These are phyloP conservation scores for Ranitomeya variabilis DNA, from an alignment of 2,113 vertebrate genomes.

Conservation along the genomic window DNA sequence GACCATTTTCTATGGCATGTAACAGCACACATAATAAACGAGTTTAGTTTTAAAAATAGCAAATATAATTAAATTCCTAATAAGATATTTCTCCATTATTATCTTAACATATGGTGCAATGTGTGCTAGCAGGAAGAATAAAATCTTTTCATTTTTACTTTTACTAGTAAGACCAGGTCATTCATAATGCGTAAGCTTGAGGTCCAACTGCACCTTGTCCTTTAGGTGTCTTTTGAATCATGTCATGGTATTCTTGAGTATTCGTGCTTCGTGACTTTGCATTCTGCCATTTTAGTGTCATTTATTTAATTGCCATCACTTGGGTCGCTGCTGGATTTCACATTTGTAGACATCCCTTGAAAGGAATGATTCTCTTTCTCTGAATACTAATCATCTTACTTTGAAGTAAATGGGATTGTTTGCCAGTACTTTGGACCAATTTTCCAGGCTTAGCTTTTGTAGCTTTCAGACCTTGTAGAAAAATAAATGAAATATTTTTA, in stretches of 20 bases:
- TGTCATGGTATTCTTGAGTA: background rate
- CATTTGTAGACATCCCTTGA: slow-evolving; percentile 8
- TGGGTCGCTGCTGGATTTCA: slow-evolving; percentile 13
- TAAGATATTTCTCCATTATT: background rate
- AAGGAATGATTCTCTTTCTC: slow-evolving; percentile 16
- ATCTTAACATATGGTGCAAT: background rate
- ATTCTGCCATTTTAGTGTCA: background rate
- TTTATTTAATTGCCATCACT: slow-evolving; percentile 26
- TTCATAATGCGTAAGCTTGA: background rate
- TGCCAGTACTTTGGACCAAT: slow-evolving; percentile 9
- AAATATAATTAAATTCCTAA: slow-evolving; percentile 27
- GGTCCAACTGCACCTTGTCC: background rate
- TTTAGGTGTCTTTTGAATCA: background rate
- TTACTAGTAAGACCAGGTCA: background rate
- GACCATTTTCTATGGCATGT: background rate
- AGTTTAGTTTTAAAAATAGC: slow-evolving; percentile 10
- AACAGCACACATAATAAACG: background rate
- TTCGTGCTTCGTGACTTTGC: background rate
- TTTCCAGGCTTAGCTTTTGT: slow-evolving; percentile 24
- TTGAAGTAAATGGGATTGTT: slow-evolving; percentile 14
- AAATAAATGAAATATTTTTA: slow-evolving; percentile 1
- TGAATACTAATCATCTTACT: slow-evolving; percentile 36
- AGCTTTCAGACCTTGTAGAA: slow-evolving; percentile 27
- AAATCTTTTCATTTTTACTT: background rate
- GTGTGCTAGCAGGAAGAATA: background rate